Base-by-base conservation (phyloP, 2,113 vertebrate genomes). In the Hippocampus mohnikei region DNA sequence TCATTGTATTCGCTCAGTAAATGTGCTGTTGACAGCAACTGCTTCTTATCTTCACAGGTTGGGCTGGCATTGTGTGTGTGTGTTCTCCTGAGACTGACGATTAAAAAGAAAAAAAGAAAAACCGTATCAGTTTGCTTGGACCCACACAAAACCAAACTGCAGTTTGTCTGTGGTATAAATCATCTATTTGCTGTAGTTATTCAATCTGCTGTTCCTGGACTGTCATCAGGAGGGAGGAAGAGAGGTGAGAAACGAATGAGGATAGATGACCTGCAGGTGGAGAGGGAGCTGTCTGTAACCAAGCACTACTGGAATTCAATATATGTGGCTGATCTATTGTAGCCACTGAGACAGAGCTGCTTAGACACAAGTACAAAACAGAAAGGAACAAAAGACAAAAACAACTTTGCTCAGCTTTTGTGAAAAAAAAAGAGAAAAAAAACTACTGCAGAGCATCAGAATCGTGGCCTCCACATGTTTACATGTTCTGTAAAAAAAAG, bases 121-220 rank as follows among this genome's bases (percentile, higher is more conserved):
- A 65, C 61, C 37, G 67, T 27, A 84, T 88, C 76, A 78, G 77
- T 72, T 41, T 63, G 37, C 29, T n/a, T 41, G 20, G 29, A 41
- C 33, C 63, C 73, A 73, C 74, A 78, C 60, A 16, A 44, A 69
- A 5, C 67, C 0, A n/a, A 40, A 0, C 27, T 16, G 27, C 16
- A 29, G 25, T 60, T 18, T 11, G 12, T 56, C n/a, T 56, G 11
- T 76, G 58, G 63, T 3, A 72, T 60, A 68, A 58, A 76, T 74
- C 60, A 71, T 78, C 76, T 75, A 69, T 62, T 75, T 25, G 41
- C 56, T 46, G 23, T 81, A 84, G 86, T 90, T 88, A 85, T 80
- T 78, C 78, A 69, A 78, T 59, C 65, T 13, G 40, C 71, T 29
- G 70, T 53, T 44, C 81, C 64, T 72, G 70, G 53, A 79, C 80